These are phyloP conservation scores for Dromococcyx pavoninus DNA, from an alignment of 2,797 vertebrate genomes.

Conservation along the genomic window DNA sequence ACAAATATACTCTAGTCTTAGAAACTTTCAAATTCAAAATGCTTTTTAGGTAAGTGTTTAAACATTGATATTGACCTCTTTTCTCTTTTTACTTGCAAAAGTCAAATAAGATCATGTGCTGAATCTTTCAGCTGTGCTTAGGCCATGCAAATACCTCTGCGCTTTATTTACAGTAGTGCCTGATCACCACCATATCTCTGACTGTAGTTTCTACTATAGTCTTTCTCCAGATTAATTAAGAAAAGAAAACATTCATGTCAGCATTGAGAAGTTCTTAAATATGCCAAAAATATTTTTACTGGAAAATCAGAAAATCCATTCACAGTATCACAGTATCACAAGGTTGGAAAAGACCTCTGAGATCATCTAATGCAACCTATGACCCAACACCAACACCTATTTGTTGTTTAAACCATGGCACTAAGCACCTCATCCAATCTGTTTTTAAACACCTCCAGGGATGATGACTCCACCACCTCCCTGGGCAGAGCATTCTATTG, in stretches of 20 bases:
- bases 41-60: not conserved
- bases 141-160: not conserved
- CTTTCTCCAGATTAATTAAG: not conserved
- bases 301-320: not conserved
- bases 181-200: not conserved
- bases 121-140: not conserved
- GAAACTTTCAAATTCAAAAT: not conserved
- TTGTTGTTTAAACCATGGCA: too few relatives aligned
- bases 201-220: not conserved
- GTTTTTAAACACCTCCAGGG: too few relatives aligned
- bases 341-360: too few relatives aligned
- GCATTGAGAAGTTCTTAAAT: not conserved
- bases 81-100: not conserved
- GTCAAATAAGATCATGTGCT: not conserved
- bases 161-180: not conserved
- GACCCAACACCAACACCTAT: too few relatives aligned
- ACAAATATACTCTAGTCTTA: not conserved
- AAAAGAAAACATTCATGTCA: fast-evolving
- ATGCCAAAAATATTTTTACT: not conserved
- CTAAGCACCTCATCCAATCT: too few relatives aligned
- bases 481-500: too few relatives aligned
- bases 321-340: too few relatives aligned
- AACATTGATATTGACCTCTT: not conserved
- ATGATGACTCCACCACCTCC: too few relatives aligned
- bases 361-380: too few relatives aligned